Conservation (phyloP, 2,888 invertebrate species). For the Ceriagrion tenellum region DNA sequence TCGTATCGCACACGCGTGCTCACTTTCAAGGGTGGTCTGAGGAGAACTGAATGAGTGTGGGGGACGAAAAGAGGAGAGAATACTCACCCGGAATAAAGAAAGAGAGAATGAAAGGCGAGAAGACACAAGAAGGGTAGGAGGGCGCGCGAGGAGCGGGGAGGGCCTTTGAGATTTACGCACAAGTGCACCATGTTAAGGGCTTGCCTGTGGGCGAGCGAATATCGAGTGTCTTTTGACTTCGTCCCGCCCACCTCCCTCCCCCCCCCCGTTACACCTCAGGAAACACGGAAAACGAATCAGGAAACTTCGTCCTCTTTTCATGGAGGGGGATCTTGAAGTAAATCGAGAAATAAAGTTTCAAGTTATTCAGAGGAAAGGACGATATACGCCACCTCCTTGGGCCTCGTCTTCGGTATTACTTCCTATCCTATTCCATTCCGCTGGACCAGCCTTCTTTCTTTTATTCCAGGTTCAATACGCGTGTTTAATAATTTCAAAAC, state of each 20-base stretch:
- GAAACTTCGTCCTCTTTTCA: background rate
- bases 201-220: background rate
- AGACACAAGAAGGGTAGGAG: no score
- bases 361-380: background rate
- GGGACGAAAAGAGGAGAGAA: no score
- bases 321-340: background rate
- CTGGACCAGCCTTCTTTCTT: no score
- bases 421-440: no score
- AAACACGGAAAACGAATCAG: constrained; percentile 9
- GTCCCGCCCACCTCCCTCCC: no score
- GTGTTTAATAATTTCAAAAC: no score
- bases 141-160: background rate
- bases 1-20: no score
- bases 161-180: background rate
- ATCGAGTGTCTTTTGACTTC: constrained; percentile 18
- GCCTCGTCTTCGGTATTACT: no score
- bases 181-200: background rate
- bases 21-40: no score
- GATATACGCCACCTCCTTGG: background rate
- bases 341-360: constrained; percentile 1
- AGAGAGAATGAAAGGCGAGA: background rate
- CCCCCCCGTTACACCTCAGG: background rate
- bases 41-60: no score
- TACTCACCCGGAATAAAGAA: background rate
- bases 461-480: no score